phyloP scores from a whole-genome alignment of 2,113 vertebrate species.

The Smithornis capensis region DNA sequence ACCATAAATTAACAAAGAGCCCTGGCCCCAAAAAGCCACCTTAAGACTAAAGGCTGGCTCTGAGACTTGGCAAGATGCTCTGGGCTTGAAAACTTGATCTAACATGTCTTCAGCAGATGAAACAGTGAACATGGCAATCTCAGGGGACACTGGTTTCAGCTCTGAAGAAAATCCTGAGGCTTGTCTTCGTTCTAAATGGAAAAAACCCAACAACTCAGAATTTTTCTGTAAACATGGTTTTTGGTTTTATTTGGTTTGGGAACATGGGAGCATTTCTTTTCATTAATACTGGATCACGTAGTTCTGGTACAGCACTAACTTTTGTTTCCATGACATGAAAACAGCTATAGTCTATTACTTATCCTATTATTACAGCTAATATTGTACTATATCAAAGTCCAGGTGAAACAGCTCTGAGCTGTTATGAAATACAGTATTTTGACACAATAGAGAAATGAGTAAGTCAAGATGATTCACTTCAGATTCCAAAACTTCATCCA shows the following conservation, averaged over 20 bases:
- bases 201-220: neutral
- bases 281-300: neutral
- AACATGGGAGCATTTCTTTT: neutral
- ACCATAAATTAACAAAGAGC: neutral
- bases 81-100: neutral
- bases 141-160: neutral
- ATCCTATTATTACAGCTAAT: neutral
- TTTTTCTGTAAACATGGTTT: neutral
- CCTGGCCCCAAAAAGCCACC: neutral
- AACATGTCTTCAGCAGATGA: neutral
- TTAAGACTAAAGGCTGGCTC: neutral
- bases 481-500: neutral
- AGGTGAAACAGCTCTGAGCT: neutral
- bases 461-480: neutral
- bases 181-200: neutral
- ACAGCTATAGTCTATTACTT: neutral
- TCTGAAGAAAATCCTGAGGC: neutral
- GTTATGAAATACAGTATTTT: neutral
- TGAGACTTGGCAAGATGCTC: neutral
- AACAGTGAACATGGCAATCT: fast-evolving
- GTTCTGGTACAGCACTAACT: neutral
- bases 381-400: neutral
- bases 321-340: neutral
- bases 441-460: neutral
- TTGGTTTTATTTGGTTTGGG: neutral